phyloP scores from a whole-genome alignment of 1,140 invertebrate species.

The Lepidurus packardi region DNA sequence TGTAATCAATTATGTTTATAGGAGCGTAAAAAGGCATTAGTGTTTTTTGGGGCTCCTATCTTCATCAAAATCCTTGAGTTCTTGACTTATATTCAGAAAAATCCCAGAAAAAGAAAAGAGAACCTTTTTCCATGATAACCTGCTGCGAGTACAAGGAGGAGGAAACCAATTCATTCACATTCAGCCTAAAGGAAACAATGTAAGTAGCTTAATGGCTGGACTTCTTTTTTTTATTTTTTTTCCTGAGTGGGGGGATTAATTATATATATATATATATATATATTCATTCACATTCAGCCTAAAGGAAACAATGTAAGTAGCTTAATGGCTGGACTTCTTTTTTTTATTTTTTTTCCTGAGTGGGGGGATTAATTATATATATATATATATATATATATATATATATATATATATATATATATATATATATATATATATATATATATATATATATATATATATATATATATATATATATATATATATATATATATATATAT shows the following conservation, averaged over 20 bases:
- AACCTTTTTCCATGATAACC: neutral
- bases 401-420: no score
- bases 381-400: no score
- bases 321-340: slow-evolving; percentile 3
- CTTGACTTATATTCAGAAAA: neutral
- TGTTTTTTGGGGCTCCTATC: neutral
- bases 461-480: no score
- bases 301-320: slow-evolving; percentile 22
- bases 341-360: neutral
- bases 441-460: no score
- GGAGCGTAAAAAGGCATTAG: slow-evolving; percentile 15
- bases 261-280: no score
- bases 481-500: no score
- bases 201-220: slow-evolving; percentile 11
- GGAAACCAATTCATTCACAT: slow-evolving; percentile 19
- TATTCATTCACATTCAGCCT: slow-evolving; percentile 22
- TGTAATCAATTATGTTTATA: slow-evolving; percentile 9
- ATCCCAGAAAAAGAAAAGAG: neutral
- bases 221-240: neutral
- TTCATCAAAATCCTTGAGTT: neutral
- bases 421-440: no score
- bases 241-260: neutral
- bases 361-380: neutral
- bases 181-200: slow-evolving; percentile 21
- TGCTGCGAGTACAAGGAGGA: neutral